Percentiles rank a stretch among this genome's conserved stretches.
phyloP scores from a whole-genome alignment of 2,113 vertebrate species.

The Nyctibius bracteatus region DNA sequence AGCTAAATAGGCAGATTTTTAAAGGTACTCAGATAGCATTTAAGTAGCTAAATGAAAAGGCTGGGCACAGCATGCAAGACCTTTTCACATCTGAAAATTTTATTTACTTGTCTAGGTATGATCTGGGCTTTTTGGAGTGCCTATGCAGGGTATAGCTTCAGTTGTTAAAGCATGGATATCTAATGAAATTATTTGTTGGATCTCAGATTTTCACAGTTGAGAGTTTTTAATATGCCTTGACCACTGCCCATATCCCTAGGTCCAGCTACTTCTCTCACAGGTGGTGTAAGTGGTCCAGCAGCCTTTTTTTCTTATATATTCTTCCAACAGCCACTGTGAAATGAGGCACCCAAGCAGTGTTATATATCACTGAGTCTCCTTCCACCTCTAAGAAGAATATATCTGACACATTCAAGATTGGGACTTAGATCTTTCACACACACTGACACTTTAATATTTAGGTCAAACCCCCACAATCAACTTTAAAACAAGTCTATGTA shows the following conservation, averaged over 20 bases:
- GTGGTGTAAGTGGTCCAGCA: neutral
- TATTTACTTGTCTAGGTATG: neutral
- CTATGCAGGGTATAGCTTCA: neutral
- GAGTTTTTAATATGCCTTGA: neutral
- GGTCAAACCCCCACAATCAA: neutral
- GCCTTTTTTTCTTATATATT: neutral
- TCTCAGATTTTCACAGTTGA: neutral
- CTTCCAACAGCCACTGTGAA: neutral
- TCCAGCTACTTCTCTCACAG: neutral
- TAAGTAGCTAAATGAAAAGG: neutral
- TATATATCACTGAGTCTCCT: neutral
- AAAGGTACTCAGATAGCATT: neutral
- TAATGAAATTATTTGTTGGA: neutral
- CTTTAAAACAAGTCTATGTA: neutral
- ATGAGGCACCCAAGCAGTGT: neutral
- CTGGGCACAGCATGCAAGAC: too few species aligned
- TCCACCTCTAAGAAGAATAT: neutral
- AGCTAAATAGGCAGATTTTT: neutral
- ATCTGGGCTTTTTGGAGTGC: neutral
- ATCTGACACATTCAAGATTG: neutral
- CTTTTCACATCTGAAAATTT: neutral
- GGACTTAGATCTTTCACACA: neutral
- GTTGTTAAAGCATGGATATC: neutral
- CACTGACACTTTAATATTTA: neutral
- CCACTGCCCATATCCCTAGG: neutral